Evolutionary conservation across 2,797 vertebrate genomes (phyloP).

Genomic region (Aeoliscus strigatus): DNA sequence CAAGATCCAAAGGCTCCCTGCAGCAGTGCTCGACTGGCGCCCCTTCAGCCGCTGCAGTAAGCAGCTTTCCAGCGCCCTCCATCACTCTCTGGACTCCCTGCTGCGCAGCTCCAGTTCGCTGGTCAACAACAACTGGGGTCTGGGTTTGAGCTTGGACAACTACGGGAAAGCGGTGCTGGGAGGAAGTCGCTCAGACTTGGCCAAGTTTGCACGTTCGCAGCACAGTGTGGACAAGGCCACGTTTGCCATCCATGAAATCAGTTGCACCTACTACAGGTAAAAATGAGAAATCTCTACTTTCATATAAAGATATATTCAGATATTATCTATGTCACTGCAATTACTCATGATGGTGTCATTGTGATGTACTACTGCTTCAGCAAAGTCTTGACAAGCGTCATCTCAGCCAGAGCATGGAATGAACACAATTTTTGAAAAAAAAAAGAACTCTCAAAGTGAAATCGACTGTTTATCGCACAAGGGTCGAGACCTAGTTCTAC

Average conservation of each 20-base stretch:
- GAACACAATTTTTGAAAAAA: no score
- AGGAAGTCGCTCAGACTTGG: slow-evolving; percentile 75
- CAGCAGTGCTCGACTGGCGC: slow-evolving; percentile 75
- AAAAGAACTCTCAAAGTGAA: no score
- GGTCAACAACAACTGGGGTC: slow-evolving; percentile 74
- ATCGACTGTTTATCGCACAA: no score
- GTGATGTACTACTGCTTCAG: no score
- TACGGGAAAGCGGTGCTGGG: slow-evolving; percentile 66
- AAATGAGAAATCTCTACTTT: no score
- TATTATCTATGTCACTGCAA: no score
- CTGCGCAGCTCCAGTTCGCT: slow-evolving; percentile 72
- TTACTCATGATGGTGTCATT: no score
- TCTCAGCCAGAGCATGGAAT: no score
- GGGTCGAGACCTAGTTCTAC: no score
- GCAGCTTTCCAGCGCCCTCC: slow-evolving; percentile 74
- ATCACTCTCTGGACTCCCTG: slow-evolving; percentile 76
- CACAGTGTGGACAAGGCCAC: slow-evolving; percentile 75
- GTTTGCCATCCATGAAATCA: slow-evolving; percentile 76
- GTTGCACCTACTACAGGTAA: slow-evolving; percentile 77
- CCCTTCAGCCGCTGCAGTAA: slow-evolving; percentile 73
- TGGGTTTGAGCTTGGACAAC: slow-evolving; percentile 65
- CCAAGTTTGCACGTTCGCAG: slow-evolving; percentile 73
- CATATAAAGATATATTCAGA: no score
- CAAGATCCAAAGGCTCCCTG: slow-evolving; percentile 71
- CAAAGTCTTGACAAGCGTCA: no score